phyloP scores from a whole-genome alignment of 2,113 vertebrate genomes.

The Hippocampus zosterae region DNA sequence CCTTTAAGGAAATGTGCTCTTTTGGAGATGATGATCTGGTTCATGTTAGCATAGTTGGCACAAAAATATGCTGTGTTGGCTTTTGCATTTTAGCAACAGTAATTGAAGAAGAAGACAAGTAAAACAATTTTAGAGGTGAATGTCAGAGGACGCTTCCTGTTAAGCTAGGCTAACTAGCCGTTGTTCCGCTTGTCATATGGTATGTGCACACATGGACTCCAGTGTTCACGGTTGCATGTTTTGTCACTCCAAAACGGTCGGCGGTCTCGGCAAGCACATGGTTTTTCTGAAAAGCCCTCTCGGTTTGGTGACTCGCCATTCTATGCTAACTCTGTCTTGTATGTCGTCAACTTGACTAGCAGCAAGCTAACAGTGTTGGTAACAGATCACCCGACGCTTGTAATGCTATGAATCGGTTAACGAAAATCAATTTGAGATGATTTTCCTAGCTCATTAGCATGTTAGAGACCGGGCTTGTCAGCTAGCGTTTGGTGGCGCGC shows the following conservation, averaged over 20 bases:
- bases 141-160: not conserved
- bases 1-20: not conserved
- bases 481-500: not conserved
- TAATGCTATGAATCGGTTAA: not conserved
- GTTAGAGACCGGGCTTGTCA: not conserved
- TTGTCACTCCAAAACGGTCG: not conserved
- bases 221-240: not conserved
- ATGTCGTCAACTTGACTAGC: not conserved
- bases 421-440: not conserved
- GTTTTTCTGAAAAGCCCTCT: not conserved
- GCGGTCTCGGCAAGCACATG: not conserved
- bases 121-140: not conserved
- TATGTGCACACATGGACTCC: too few relatives aligned
- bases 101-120: not conserved
- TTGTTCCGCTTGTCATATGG: not conserved
- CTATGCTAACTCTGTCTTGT: not conserved
- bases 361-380: not conserved
- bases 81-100: not conserved
- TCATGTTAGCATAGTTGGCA: not conserved
- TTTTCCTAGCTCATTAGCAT: not conserved
- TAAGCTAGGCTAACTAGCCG: not conserved
- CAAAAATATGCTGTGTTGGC: not conserved
- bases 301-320: not conserved
- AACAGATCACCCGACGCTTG: not conserved
- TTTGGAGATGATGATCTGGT: not conserved